Conservation (phyloP, 2,888 invertebrate species). For the Nephrotoma flavescens region DNA sequence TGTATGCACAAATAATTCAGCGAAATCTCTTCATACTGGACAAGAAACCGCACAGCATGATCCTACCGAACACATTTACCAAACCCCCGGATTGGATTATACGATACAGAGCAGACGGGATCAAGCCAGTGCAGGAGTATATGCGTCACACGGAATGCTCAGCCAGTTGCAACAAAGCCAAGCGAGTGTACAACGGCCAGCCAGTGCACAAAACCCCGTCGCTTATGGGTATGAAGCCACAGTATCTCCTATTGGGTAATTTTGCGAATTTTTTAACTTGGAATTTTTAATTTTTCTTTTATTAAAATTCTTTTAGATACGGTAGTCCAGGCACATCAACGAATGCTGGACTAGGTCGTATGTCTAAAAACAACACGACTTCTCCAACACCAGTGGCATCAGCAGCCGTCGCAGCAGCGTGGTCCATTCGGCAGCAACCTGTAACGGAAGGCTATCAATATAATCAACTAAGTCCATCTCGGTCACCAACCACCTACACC, state of each 20-base stretch:
- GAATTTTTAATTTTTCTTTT: not conserved
- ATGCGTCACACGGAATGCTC: conserved; percentile 26
- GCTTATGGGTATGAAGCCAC: conserved; percentile 56
- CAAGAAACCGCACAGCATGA: conserved; percentile 25
- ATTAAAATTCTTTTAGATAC: conserved; percentile 13
- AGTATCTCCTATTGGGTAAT: conserved; percentile 42
- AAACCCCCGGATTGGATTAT: conserved; percentile 51
- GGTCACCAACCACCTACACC: conserved; percentile 71
- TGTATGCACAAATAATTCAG: conserved; percentile 90
- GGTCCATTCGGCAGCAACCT: conserved; percentile 49
- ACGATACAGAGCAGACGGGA: conserved; percentile 46
- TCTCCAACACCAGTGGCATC: conserved; percentile 51
- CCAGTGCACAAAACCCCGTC: conserved; percentile 56
- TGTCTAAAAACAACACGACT: conserved; percentile 50
- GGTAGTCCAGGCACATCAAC: conserved; percentile 39
- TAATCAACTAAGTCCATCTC: conserved; percentile 58
- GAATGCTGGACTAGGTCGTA: conserved; percentile 37
- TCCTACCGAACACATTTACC: conserved; percentile 24
- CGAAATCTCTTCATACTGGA: conserved; percentile 38
- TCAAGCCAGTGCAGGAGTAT: conserved; percentile 21
- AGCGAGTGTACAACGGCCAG: conserved; percentile 45
- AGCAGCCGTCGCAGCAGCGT: conserved; percentile 40
- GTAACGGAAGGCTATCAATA: conserved; percentile 57
- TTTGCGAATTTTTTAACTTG: not conserved
- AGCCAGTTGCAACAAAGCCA: conserved; percentile 20